Evolutionary conservation across 2,888 invertebrate genomes (phyloP), one percentile per base, ranked within the genome.

Genomic region (Pyrrhia umbra): DNA sequence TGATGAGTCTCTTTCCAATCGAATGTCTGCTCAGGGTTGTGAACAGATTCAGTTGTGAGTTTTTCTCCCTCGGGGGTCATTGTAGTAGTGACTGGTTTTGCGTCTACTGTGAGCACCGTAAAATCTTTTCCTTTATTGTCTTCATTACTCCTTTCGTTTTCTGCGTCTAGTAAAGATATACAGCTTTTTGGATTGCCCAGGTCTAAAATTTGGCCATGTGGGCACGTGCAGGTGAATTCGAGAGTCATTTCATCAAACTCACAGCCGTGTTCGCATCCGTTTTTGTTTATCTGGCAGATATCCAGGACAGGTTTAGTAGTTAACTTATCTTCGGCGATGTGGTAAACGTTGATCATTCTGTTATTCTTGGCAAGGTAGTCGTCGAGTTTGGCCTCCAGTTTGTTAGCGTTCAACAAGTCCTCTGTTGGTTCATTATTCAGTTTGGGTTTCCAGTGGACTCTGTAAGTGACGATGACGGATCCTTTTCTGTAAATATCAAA

Each of bases 181-280:
- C 86, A 97, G 85, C 52, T 92, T 79, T 92, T 96, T 83, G 88
- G 86, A 59, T 92, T 88, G 34, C 81, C 76, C 69, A 90, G 87
- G 62, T 93, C 90, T 52, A 90, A 67, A 13, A 94, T 91, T 83
- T 92, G 89, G 27, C 95, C 95, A 39, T 90, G 87, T 9, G 96
- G 96, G 85, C 97, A 97, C 2, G 89, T 93, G 85, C 97, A 98
- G 27, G 88, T 89, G 83, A 97, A 97, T 50, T 96, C 95, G 59
- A 96, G 94, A 21, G 91, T 88, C 1, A 84, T 83, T 80, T 96
- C 96, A 85, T 97, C 96, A 81, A 97, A 97, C 55, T 92, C 90
- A 85, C 97, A 98, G 10, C 90, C 93, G 74, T 97, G 94, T 73
- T 97, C 95, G 83, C 97, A 98, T 49, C 95, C 91, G 71, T 96